A percentile compares a stretch with the other conserved stretches of the same genome.
Evolutionary conservation across 2,888 invertebrate species (phyloP).

Genomic region (Clivina fossor): DNA sequence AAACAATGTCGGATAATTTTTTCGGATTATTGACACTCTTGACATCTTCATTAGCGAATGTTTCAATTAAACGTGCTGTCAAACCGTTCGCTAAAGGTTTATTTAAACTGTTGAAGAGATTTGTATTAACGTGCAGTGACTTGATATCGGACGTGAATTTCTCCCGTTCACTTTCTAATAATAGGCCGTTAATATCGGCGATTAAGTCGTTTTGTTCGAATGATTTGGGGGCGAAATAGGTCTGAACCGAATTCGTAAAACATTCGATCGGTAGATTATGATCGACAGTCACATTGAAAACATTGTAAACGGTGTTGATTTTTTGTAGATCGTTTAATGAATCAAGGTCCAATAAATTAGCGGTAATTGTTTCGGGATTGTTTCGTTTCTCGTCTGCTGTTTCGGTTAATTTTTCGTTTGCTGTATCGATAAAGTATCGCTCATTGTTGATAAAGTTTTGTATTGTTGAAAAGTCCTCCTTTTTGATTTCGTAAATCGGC

Average conservation of each 20-base stretch:
- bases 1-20: constrained; percentile 7
- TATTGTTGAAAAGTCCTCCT: constrained; percentile 15
- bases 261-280: constrained; percentile 19
- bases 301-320: constrained; percentile 52
- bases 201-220: constrained; percentile 25
- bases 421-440: constrained; percentile 11
- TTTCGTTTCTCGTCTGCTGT: background rate
- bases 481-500: no score
- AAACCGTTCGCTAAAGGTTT: no score
- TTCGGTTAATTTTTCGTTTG: constrained; percentile 5
- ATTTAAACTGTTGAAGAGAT: no score
- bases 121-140: no score
- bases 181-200: constrained; percentile 19
- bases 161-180: constrained; percentile 15
- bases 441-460: constrained; percentile 29
- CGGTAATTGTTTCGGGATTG: background rate
- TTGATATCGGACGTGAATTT: no score
- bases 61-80: no score
- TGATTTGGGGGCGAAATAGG: constrained; percentile 8
- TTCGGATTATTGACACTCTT: background rate
- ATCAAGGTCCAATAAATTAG: constrained; percentile 14
- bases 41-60: no score
- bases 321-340: constrained; percentile 48
- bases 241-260: constrained; percentile 21
- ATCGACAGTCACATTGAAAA: constrained; percentile 51